Conservation (phyloP, 1,140 invertebrate species). For the Drepana arcuata region DNA sequence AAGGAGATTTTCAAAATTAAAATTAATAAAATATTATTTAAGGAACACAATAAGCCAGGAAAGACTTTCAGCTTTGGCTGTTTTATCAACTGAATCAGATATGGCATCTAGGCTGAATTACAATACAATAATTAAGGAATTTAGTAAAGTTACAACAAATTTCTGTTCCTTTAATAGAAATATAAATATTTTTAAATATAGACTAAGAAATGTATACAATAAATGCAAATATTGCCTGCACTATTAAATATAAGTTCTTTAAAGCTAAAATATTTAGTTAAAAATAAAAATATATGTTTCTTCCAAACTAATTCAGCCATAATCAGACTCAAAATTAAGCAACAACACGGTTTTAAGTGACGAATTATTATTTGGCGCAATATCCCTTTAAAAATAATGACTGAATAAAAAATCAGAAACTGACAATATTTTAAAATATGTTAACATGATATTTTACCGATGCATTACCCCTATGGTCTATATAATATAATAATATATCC, state of each 20-base stretch:
- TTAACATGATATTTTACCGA: background rate
- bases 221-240: background rate
- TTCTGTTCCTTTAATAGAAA: background rate
- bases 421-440: background rate
- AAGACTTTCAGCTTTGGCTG: conserved; percentile 9
- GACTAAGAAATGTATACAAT: background rate
- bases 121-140: conserved; percentile 7
- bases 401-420: background rate
- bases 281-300: background rate
- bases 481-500: too few relatives aligned
- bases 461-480: too few relatives aligned
- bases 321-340: background rate
- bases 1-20: conserved; percentile 9
- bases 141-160: conserved; percentile 6
- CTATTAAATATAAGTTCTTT: background rate
- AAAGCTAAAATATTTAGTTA: background rate
- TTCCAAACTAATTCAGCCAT: background rate
- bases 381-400: background rate
- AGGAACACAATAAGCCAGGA: conserved; percentile 7
- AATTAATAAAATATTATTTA: conserved; percentile 9
- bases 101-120: conserved; percentile 8
- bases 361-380: background rate
- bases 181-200: background rate
- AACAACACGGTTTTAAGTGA: background rate
- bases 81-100: conserved; percentile 9